phyloP scores from a whole-genome alignment of 2,797 vertebrate species.

The Pseudotriccus pelzelni region DNA sequence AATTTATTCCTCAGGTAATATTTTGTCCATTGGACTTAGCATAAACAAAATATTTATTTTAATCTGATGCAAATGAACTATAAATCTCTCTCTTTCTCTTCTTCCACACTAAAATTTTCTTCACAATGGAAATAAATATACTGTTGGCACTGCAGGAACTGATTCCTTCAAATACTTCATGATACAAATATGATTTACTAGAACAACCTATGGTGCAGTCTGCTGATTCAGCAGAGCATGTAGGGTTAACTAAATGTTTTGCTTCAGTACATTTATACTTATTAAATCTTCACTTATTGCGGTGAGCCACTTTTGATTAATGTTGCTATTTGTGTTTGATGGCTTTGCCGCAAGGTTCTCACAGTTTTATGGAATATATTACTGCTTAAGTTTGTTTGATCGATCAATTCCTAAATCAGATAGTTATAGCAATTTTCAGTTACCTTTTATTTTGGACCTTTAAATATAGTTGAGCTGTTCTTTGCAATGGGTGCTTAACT shows the following conservation, averaged over 20 bases:
- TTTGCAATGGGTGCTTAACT: neutral
- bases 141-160: neutral
- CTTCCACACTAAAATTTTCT: neutral
- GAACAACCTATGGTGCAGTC: neutral
- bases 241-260: constrained; percentile 71
- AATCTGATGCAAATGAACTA: neutral
- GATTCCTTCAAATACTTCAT: neutral
- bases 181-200: neutral
- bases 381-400: constrained; percentile 75
- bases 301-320: constrained; percentile 81
- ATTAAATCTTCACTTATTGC: constrained; percentile 79
- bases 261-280: constrained; percentile 74
- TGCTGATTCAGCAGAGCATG: constrained; percentile 59
- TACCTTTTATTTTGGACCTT: constrained; percentile 52
- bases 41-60: neutral
- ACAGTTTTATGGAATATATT: constrained; percentile 73
- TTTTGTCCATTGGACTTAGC: neutral
- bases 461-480: neutral
- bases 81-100: neutral
- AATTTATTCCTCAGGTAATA: neutral
- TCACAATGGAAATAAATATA: neutral
- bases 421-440: constrained; percentile 59
- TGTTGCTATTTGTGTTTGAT: constrained; percentile 77
- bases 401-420: constrained; percentile 72
- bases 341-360: constrained; percentile 69